A percentile compares a stretch with the other conserved stretches of the same genome.
Evolutionary conservation across 2,888 invertebrate species (phyloP).

Genomic region (Cataglyphis altisquamis): DNA sequence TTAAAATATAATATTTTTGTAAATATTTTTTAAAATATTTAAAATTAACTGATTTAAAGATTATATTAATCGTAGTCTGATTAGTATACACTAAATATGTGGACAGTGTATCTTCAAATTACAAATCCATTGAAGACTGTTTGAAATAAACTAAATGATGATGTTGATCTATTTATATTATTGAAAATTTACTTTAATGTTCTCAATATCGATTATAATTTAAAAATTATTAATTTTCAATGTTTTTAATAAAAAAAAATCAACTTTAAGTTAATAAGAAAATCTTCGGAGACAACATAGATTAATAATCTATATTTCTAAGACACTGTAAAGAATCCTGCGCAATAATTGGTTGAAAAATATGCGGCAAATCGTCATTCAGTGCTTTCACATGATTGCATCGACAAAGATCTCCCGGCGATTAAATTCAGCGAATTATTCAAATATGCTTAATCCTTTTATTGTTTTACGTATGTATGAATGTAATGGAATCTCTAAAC

Average conservation of each 20-base stretch:
- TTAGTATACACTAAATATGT: not conserved
- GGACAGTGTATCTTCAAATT: not conserved
- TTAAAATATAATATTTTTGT: not conserved
- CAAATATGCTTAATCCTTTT: conserved; percentile 17
- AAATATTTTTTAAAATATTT: not conserved
- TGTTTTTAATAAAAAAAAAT: conserved; percentile 6
- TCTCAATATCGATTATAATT: not conserved
- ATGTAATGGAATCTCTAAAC: not conserved
- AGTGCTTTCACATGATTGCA: conserved; percentile 57
- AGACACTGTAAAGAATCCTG: not conserved
- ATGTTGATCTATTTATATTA: not conserved
- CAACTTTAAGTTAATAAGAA: not conserved
- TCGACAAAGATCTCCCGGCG: conserved; percentile 35
- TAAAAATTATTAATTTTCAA: not conserved
- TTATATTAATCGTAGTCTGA: not conserved
- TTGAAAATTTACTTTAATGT: not conserved
- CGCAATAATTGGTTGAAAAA: conserved; percentile 25
- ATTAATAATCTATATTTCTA: not conserved
- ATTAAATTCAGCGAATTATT: conserved; percentile 19
- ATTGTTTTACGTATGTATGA: conserved; percentile 14
- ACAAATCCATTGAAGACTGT: not conserved
- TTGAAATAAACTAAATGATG: not conserved
- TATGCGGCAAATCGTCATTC: conserved; percentile 13
- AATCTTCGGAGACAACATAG: not conserved
- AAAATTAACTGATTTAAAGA: not conserved